Evolutionary conservation across 2,113 vertebrate species (phyloP), one percentile per base, ranked within the genome.

Genomic region (Chaenogobius annularis): DNA sequence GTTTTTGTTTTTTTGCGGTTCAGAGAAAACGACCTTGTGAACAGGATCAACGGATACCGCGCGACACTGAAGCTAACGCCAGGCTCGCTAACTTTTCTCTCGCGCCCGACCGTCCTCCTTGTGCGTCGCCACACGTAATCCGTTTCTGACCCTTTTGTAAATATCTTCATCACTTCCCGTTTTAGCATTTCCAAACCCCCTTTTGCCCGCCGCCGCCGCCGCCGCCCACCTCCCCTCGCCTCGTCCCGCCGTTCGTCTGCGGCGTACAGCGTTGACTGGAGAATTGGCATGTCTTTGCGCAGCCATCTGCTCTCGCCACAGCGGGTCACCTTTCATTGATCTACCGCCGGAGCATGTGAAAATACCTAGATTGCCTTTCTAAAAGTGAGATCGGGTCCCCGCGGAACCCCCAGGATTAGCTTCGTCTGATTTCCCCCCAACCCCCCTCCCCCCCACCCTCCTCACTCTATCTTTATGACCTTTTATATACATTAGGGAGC

Each of bases 301-400:
- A 83, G 73, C 73, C 78, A 75, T 71, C 74, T 83, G 65, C 44
- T 67, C 50, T 69, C 69, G 61, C 78, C 54, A 37, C 54, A 13
- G 72, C 22, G 22, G 77, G 89, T 91, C 81, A 89, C 88, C 85
- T 90, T 85, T 83, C 83, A 85, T 78, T 83, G 77, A 90, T 88
- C 80, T 75, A 62, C 37, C 8, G 50, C 50, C 70, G 71, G 69
- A 66, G 80, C 77, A 56, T 75, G 69, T 74, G 68, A 80, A n/a
- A 80, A 83, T 80, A 81, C 76, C 81, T 74, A 72, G 77, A 88
- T 80, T 82, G 84, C 72, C 81, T 81, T 81, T 82, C 79, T 78
- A 69, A 87, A 87, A 77, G 56, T 50, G 46, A 75, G 82, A 72
- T 81, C 76, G 26, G 13, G 31, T 69, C 77, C 73, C 75, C 61